Evolutionary conservation across 92 coral and sea anemone genomes (phyloP).

Genomic region (Hydrozoanthus gracilis): DNA sequence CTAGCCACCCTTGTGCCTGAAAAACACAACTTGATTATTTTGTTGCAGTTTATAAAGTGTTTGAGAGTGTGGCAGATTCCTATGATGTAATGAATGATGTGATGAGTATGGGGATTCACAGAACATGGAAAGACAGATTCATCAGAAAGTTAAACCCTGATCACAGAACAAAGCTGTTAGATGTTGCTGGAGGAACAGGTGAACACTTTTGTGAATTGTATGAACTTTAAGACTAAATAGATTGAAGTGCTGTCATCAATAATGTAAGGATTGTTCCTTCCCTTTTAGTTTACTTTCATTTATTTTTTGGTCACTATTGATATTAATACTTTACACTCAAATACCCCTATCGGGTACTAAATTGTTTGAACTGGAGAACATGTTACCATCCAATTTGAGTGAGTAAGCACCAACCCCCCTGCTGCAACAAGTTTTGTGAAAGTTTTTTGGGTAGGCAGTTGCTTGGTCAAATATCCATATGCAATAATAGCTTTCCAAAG

Average conservation of each 20-base stretch:
- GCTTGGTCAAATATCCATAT: too few relatives aligned
- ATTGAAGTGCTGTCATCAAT: background rate
- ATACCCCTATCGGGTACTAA: too few relatives aligned
- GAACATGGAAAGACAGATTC: slow-evolving; percentile 94
- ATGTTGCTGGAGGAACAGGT: slow-evolving; percentile 99
- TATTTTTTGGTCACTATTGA: too few relatives aligned
- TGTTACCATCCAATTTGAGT: too few relatives aligned
- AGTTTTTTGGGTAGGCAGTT: too few relatives aligned
- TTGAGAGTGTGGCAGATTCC: slow-evolving; percentile 92
- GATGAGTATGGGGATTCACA: slow-evolving; percentile 96
- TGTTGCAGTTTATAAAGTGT: slow-evolving; percentile 85
- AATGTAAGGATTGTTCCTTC: background rate
- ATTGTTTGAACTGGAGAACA: too few relatives aligned
- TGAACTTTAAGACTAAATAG: too few relatives aligned
- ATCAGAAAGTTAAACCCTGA: slow-evolving; percentile 80
- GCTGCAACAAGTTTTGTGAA: too few relatives aligned
- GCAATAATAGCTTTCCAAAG: too few relatives aligned
- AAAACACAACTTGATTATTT: background rate
- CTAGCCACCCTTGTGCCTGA: background rate
- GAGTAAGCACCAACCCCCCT: too few relatives aligned
- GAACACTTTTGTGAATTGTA: background rate
- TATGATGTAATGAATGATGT: slow-evolving; percentile 97
- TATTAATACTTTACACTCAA: too few relatives aligned
- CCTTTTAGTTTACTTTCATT: background rate
- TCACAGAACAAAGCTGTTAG: slow-evolving; percentile 87